Conservation (phyloP, 1,140 invertebrate genomes). For the Procambarus virginalis region DNA sequence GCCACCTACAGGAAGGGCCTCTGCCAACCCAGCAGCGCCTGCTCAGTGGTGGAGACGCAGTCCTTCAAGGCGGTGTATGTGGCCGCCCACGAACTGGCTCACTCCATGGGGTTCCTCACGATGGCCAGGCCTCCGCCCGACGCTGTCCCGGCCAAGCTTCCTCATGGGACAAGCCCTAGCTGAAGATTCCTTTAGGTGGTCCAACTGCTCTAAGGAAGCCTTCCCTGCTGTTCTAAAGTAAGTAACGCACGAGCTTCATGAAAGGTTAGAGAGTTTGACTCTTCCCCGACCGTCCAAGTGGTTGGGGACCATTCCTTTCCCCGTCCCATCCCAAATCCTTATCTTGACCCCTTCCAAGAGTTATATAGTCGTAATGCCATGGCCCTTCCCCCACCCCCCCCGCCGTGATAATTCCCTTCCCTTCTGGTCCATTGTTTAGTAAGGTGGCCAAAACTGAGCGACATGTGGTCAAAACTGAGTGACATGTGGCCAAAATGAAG, state of each 20-base stretch:
- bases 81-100: constrained; percentile 55
- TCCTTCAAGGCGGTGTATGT: constrained; percentile 50
- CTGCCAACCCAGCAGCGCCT: constrained; percentile 26
- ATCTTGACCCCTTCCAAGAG: too few relatives aligned
- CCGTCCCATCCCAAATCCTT: too few relatives aligned
- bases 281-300: too few relatives aligned
- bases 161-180: constrained; percentile 34
- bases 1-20: constrained; percentile 36
- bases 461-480: too few relatives aligned
- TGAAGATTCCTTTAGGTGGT: constrained; percentile 25
- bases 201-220: constrained; percentile 40
- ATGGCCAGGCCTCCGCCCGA: constrained; percentile 4
- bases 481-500: too few relatives aligned
- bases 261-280: too few relatives aligned
- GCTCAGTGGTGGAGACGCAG: constrained; percentile 38
- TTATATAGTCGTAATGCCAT: too few relatives aligned
- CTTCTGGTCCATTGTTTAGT: too few relatives aligned
- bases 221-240: constrained; percentile 30
- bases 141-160: constrained; percentile 14
- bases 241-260: background rate
- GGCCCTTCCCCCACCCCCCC: too few relatives aligned
- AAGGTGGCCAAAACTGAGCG: too few relatives aligned
- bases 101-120: constrained; percentile 57
- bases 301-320: too few relatives aligned
- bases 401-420: too few relatives aligned